Conservation (phyloP, 2,888 invertebrate genomes). For the Tridacna gigas region DNA sequence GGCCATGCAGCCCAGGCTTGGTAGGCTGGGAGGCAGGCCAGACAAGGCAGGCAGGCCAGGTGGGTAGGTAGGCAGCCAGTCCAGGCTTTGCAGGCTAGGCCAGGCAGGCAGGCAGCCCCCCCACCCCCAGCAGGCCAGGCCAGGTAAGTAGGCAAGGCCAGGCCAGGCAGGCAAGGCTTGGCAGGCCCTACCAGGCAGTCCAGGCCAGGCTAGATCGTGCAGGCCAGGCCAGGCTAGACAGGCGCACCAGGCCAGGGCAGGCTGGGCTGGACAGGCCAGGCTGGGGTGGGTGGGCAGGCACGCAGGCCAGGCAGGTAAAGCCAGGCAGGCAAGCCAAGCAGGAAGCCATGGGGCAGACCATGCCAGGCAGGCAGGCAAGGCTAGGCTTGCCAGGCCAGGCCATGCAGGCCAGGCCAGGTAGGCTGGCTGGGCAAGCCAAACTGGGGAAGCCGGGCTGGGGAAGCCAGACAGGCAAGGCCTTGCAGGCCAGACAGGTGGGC, state of each 20-base stretch:
- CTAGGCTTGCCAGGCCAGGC: too few species aligned
- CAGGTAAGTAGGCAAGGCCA: background rate
- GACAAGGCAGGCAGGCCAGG: background rate
- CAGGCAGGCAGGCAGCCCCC: background rate
- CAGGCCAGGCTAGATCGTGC: slow-evolving; percentile 45
- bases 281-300: too few species aligned
- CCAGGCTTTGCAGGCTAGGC: background rate
- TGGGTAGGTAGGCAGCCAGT: background rate
- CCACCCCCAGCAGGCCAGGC: too few species aligned
- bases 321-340: background rate
- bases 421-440: too few species aligned
- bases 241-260: slow-evolving; percentile 30
- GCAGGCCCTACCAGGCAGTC: slow-evolving; percentile 33
- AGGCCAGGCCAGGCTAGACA: slow-evolving; percentile 42
- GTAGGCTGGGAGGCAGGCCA: background rate
- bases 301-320: background rate
- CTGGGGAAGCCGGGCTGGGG: too few species aligned
- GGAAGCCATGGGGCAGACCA: background rate
- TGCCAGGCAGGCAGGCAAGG: too few species aligned
- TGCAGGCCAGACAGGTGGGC: too few species aligned
- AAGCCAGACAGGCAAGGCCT: too few species aligned
- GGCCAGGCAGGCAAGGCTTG: background rate
- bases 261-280: background rate
- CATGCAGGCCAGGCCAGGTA: slow-evolving; percentile 1
- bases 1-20: background rate